Base-by-base conservation (phyloP, 2,113 vertebrate species). In the Syngnathoides biaculeatus region DNA sequence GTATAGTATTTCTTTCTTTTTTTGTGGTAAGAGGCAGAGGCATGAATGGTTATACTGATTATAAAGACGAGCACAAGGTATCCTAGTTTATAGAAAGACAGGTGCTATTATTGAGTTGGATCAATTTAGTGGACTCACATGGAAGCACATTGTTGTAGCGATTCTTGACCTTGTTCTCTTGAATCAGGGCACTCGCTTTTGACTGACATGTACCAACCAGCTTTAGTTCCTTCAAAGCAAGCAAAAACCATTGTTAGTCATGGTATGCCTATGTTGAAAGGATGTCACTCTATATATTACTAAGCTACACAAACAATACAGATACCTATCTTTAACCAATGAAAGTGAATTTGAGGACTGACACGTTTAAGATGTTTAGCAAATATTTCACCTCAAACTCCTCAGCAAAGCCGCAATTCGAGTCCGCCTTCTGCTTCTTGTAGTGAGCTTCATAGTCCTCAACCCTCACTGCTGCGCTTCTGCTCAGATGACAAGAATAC, bases 131-230 rank as follows among this genome's bases (percentile, higher is more conserved):
- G 30, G 71, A 92, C 97, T 95, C 84, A 99, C 97, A 99, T 57
- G 97, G 96, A 59, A 98, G 89, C 42, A 99, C 97, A 0, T 99
- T 99, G 85, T 93, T 97, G 81, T 98, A 99, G 84, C 97, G 94
- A 73, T 99, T 99, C 91, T 99, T 99, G 0, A 87, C 87, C 78
- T 94, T 95, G 73, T 99, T 99, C 39, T 97, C 95, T n/a, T 86
- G 2, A 60, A 85, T 72, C 67, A 93, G 87, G 10, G 95, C 95
- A n/a, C 84, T 86, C 48, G 80, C 86, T 86, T 93, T 98, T 0
- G 93, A 73, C 76, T 96, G 95, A 75, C 63, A 88, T 20, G 91
- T 90, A 60, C 97, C 97, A 73, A 94, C 93, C 55, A 81, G 43
- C 74, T 93, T 95, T 45, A 99, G 91, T 63, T 96, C 95, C 97